Conservation (phyloP, 2,888 invertebrate species). For the Cheiracanthium punctorium region DNA sequence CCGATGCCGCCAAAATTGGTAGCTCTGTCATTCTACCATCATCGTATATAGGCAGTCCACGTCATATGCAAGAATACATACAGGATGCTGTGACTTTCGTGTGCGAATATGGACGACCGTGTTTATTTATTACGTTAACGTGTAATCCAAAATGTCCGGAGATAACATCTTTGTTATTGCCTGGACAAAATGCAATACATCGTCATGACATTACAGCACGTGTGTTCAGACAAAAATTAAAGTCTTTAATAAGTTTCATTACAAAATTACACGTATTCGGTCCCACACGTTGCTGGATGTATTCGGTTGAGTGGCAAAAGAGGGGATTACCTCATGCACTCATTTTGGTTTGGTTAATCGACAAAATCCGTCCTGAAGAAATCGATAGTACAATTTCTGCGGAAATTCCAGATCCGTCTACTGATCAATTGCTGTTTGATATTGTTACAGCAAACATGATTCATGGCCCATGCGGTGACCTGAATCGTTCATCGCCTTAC, state of each 20-base stretch:
- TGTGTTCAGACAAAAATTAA: slow-evolving; percentile 73
- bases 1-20: background rate
- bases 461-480: too few species aligned
- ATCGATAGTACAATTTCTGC: slow-evolving; percentile 75
- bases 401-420: slow-evolving; percentile 74
- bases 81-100: slow-evolving; percentile 77
- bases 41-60: slow-evolving; percentile 72
- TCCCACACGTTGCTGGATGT: slow-evolving; percentile 70
- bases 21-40: slow-evolving; percentile 31
- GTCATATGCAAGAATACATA: slow-evolving; percentile 75
- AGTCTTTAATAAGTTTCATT: slow-evolving; percentile 71
- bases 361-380: slow-evolving; percentile 69
- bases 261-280: slow-evolving; percentile 71
- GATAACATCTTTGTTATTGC: slow-evolving; percentile 72
- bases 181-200: slow-evolving; percentile 64
- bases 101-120: slow-evolving; percentile 76
- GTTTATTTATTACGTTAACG: slow-evolving; percentile 77
- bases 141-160: slow-evolving; percentile 76
- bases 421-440: too few species aligned
- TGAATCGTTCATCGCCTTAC: too few species aligned
- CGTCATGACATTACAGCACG: slow-evolving; percentile 71
- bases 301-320: slow-evolving; percentile 74
- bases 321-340: slow-evolving; percentile 74
- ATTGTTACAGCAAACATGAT: too few species aligned
- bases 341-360: background rate